phyloP scores from a whole-genome alignment of 2,888 invertebrate genomes.

The Agrilus cyanescens region DNA sequence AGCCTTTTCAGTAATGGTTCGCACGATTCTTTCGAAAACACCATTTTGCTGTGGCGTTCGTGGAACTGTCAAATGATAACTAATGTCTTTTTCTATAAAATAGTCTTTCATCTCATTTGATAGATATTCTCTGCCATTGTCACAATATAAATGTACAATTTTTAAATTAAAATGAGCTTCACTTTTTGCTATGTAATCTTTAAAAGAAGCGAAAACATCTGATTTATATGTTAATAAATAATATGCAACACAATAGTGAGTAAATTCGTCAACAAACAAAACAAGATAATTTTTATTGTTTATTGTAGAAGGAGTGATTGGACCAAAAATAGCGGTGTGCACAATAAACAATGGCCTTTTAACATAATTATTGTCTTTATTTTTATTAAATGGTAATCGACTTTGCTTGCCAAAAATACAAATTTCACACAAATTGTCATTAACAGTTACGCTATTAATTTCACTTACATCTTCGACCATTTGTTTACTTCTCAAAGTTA shows the following conservation, averaged over 20 bases:
- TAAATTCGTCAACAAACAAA: slow-evolving; percentile 9
- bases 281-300: slow-evolving; percentile 9
- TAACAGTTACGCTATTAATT: slow-evolving; percentile 9
- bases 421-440: slow-evolving; percentile 8
- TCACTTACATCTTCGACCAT: slow-evolving; percentile 15
- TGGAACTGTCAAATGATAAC: slow-evolving; percentile 10
- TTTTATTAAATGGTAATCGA: slow-evolving; percentile 7
- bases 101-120: slow-evolving; percentile 7
- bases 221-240: slow-evolving; percentile 12
- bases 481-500: slow-evolving; percentile 19
- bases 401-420: slow-evolving; percentile 12
- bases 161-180: slow-evolving; percentile 6
- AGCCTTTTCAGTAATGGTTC: slow-evolving; percentile 7
- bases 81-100: slow-evolving; percentile 10
- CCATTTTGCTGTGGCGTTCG: slow-evolving; percentile 9
- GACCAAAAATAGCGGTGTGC: slow-evolving; percentile 8
- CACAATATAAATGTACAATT: slow-evolving; percentile 3
- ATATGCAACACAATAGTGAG: slow-evolving; percentile 7
- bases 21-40: slow-evolving; percentile 8
- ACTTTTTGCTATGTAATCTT: slow-evolving; percentile 6
- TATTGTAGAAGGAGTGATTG: slow-evolving; percentile 7
- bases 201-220: slow-evolving; percentile 12
- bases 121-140: too few relatives aligned
- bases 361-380: slow-evolving; percentile 10
- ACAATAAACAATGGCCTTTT: slow-evolving; percentile 7